Evolutionary conservation across 2,888 invertebrate genomes (phyloP).

Genomic region (Lasioglossum figueresi): DNA sequence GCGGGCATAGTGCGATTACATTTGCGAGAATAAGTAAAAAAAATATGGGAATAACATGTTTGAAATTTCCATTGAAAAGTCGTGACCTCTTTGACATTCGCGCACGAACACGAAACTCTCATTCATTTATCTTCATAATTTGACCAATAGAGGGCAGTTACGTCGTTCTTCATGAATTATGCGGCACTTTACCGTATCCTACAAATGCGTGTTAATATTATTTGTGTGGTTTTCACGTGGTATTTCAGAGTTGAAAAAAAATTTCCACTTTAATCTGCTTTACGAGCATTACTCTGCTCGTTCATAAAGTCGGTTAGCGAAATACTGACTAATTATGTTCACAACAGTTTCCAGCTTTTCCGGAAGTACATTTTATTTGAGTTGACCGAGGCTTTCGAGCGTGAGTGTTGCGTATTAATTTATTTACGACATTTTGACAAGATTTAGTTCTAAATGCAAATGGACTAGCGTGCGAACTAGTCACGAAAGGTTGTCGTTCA

Average conservation of each 20-base stretch:
- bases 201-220: not conserved
- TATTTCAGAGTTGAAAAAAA: not conserved
- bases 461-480: too few relatives aligned
- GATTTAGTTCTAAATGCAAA: too few relatives aligned
- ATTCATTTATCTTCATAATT: not conserved
- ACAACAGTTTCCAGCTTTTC: not conserved
- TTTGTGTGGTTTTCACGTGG: not conserved
- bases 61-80: too few relatives aligned
- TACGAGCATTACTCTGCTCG: not conserved
- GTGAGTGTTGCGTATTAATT: too few relatives aligned
- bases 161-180: not conserved
- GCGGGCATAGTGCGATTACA: too few relatives aligned
- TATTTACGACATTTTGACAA: too few relatives aligned
- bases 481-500: too few relatives aligned
- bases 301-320: not conserved
- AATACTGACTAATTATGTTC: not conserved
- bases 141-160: not conserved
- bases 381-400: not conserved
- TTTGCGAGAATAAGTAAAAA: not conserved
- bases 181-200: not conserved
- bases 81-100: not conserved
- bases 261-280: not conserved
- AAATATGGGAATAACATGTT: not conserved
- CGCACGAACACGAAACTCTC: too few relatives aligned
- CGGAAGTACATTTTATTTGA: not conserved